A percentile compares a stretch with the other conserved stretches of the same genome.
phyloP scores from a whole-genome alignment of 2,113 vertebrate genomes.

The Ondatra zibethicus region DNA sequence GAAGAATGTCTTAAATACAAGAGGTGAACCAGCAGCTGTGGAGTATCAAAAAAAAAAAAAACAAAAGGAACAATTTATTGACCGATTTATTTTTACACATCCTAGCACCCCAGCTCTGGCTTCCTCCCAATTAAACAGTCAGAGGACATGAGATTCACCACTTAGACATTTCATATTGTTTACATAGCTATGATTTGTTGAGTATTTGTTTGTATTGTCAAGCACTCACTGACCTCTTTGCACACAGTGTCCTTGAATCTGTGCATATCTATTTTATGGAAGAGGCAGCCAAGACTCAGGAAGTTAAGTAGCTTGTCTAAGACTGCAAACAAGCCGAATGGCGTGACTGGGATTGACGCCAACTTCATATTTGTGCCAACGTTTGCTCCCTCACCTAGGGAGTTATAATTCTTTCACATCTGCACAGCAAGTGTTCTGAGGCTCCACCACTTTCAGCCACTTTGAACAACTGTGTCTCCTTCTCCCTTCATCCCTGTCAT shows the following conservation, averaged over 20 bases:
- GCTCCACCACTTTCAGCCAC: background rate
- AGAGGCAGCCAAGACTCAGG: background rate
- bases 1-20: background rate
- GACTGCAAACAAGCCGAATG: background rate
- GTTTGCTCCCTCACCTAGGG: background rate
- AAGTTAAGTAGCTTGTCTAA: conserved; percentile 11
- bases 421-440: background rate
- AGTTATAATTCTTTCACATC: background rate
- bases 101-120: background rate
- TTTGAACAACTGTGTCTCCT: background rate
- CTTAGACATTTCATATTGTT: background rate
- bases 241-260: conserved; percentile 1
- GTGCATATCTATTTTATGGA: background rate
- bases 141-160: conserved; percentile 12
- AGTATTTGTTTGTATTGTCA: background rate
- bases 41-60: background rate
- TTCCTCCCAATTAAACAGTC: background rate
- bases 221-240: background rate
- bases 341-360: background rate
- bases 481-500: background rate
- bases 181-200: background rate
- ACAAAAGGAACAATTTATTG: background rate
- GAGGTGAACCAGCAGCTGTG: background rate
- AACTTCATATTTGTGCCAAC: background rate
- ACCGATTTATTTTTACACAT: background rate